phyloP scores from a whole-genome alignment of 2,113 vertebrate species.

The Macquaria australasica region DNA sequence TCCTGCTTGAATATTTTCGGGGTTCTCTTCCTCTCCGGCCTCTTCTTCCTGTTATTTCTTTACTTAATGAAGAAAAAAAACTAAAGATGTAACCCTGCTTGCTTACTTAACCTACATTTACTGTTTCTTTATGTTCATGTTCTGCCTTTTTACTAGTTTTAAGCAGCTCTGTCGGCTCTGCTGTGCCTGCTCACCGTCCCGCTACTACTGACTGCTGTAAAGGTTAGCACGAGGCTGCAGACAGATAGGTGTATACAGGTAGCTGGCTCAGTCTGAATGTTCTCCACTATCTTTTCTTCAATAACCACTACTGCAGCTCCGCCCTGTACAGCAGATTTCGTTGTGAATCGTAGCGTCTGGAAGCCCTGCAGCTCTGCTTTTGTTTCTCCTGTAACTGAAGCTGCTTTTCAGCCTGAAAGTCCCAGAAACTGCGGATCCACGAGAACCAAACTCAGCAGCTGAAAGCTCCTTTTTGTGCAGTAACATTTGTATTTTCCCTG shows the following conservation, averaged over 20 bases:
- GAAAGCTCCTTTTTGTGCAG: not conserved
- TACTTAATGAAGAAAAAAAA: constrained; percentile 55
- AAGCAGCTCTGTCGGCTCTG: constrained; percentile 82
- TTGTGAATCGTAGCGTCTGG: not conserved
- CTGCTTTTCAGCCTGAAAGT: not conserved
- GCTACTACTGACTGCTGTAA: not conserved
- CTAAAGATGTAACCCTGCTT: constrained; percentile 77
- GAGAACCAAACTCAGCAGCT: not conserved
- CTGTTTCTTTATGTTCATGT: constrained; percentile 65
- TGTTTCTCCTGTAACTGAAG: not conserved
- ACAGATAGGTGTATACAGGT: not conserved
- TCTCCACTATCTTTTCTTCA: not conserved
- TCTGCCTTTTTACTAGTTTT: constrained; percentile 82
- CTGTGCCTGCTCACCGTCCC: constrained; percentile 68
- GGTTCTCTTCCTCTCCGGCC: constrained; percentile 58
- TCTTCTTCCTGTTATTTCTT: constrained; percentile 69
- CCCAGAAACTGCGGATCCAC: not conserved
- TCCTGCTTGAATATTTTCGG: constrained; percentile 83
- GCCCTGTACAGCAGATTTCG: constrained; percentile 12
- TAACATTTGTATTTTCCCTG: not conserved
- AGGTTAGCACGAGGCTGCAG: not conserved
- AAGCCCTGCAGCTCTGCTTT: not conserved
- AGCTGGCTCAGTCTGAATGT: constrained; percentile 4
- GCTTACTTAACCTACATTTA: constrained; percentile 83
- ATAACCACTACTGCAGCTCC: constrained; percentile 4